A percentile compares a stretch with the other conserved stretches of the same genome.
Evolutionary conservation across 1,140 invertebrate species (phyloP).

Genomic region (Scaptomyza graminum): DNA sequence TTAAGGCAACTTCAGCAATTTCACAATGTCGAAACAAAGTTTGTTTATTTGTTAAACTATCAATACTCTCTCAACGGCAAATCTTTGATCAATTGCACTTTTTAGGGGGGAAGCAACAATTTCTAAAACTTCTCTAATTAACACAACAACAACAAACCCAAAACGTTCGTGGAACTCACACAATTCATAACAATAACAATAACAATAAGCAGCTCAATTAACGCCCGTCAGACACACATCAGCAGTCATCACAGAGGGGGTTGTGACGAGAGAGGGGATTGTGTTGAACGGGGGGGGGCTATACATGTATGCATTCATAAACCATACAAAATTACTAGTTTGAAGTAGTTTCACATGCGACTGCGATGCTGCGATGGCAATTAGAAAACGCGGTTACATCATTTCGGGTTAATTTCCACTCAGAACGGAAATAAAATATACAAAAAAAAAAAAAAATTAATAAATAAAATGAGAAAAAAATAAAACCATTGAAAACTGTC

Average conservation of each 20-base stretch:
- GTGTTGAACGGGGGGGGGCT: background rate
- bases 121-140: constrained; percentile 59
- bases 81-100: constrained; percentile 8
- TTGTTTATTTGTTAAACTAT: background rate
- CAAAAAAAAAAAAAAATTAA: constrained; percentile 6
- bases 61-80: background rate
- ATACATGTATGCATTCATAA: constrained; percentile 50
- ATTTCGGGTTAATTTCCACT: constrained; percentile 59
- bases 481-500: background rate
- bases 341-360: constrained; percentile 74
- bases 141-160: constrained; percentile 45
- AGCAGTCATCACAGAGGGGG: background rate
- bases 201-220: constrained; percentile 79
- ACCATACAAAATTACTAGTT: constrained; percentile 66
- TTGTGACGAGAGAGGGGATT: constrained; percentile 3
- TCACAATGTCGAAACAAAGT: background rate
- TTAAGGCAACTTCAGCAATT: background rate
- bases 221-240: constrained; percentile 60
- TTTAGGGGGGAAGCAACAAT: constrained; percentile 13
- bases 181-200: constrained; percentile 34
- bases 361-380: constrained; percentile 31
- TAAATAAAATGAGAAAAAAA: too few relatives aligned
- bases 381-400: constrained; percentile 69
- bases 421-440: constrained; percentile 37
- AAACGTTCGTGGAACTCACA: constrained; percentile 19